Percentiles rank a stretch among this genome's conserved stretches.
Conservation (phyloP, 2,888 invertebrate genomes). For the Mycalesis mineus region DNA sequence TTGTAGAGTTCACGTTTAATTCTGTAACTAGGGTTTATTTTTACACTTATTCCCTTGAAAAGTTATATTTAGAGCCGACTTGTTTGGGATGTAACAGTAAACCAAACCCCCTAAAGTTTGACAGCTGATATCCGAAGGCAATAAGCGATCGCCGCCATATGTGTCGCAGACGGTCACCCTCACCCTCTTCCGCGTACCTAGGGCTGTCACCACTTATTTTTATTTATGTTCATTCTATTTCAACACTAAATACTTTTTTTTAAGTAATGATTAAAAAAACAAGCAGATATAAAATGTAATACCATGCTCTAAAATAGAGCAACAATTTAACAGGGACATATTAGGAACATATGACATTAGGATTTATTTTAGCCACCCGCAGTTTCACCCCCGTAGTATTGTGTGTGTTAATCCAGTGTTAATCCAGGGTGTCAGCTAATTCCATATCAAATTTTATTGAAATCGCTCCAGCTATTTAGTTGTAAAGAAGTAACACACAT, state of each 20-base stretch:
- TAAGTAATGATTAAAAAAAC: too few relatives aligned
- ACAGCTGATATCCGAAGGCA: conserved; percentile 67
- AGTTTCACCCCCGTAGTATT: too few relatives aligned
- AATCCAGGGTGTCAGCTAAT: too few relatives aligned
- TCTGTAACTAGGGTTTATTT: conserved; percentile 15
- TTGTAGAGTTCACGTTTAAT: background rate
- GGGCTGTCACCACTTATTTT: background rate
- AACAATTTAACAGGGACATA: too few relatives aligned
- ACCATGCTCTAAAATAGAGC: too few relatives aligned
- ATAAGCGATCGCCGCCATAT: conserved; percentile 62
- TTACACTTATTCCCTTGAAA: conserved; percentile 24
- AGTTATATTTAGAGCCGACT: conserved; percentile 40
- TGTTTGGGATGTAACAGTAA: conserved; percentile 41
- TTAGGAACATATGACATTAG: too few relatives aligned
- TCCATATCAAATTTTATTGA: too few relatives aligned
- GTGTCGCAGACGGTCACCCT: conserved; percentile 39
- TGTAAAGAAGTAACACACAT: too few relatives aligned
- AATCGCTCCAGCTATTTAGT: too few relatives aligned
- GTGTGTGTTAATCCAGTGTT: too few relatives aligned
- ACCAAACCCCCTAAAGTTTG: conserved; percentile 44
- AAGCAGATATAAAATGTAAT: too few relatives aligned
- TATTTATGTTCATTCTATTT: background rate
- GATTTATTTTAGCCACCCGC: too few relatives aligned
- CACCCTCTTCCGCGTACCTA: conserved; percentile 22
- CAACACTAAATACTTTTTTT: background rate